Evolutionary conservation across 92 coral and sea anemone species (phyloP), one percentile per base, ranked within the genome.

Genomic region (Epizoanthus rinbou): DNA sequence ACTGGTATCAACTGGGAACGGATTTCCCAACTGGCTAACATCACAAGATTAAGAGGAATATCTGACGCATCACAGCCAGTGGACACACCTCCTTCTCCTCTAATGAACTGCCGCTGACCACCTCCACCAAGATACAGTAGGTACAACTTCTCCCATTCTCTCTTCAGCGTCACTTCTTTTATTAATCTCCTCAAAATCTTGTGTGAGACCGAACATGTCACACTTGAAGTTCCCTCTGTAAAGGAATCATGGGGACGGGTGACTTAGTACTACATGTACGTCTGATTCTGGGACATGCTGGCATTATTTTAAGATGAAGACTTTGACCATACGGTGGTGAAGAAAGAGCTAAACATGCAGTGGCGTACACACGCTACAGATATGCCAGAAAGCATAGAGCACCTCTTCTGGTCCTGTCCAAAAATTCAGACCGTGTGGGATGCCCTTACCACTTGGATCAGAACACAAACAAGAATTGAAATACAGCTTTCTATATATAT

Each of bases 1-100:
- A 90, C 85, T 67, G 57, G 50, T 16, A 89, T 37, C 43, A 89
- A 73, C 64, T 88, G 87, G n/a, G 85, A 60, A 21, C 84, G 87
- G n/a, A 80, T 84, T 58, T 53, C 58, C 15, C 73, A 74, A 8
- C 79, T 41, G 8, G 96, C 85, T 31, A 1, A 28, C 63, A 56
- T 47, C 33, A 47, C 57, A 45, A 73, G 63, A 8, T 47, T 59
- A 28, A 56, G 63, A 73, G 79, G 79, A 73, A 56, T 73, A 24
- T 72, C 69, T 0, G 62, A 69, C 35, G 88, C 93, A 68, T 91
- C 85, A 73, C 93, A 83, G 24, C 94, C 94, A 0, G 94, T 85
- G 14, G 96, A 93, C 9, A 92, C 69, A 35, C 96, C 93, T 3
- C 94, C 94, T 22, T 87, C 91, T 56, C 91, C 94, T 80, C 82